Evolutionary conservation across 2,888 invertebrate species (phyloP).

Genomic region (Coenonympha glycerion): DNA sequence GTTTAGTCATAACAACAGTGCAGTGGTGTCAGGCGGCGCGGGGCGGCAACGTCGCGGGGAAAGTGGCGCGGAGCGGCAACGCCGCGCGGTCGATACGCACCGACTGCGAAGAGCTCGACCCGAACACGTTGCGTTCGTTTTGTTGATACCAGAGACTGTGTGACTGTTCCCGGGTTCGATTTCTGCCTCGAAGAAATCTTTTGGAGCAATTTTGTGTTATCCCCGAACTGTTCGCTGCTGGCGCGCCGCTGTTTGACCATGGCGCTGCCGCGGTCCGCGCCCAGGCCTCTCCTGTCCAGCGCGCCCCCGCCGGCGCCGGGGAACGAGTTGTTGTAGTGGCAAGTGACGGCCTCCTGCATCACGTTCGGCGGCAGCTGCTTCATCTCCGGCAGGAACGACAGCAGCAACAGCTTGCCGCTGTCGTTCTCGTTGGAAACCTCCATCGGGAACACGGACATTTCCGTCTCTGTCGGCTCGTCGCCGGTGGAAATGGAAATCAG

Average conservation of each 20-base stretch:
- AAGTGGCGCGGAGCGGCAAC: constrained; percentile 30
- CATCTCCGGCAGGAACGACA: constrained; percentile 67
- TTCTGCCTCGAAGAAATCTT: too few relatives aligned
- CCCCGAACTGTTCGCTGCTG: constrained; percentile 33
- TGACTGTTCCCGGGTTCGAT: too few relatives aligned
- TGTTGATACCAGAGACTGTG: too few relatives aligned
- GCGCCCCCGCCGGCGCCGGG: constrained; percentile 33
- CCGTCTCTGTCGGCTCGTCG: constrained; percentile 42
- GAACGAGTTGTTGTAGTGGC: constrained; percentile 48
- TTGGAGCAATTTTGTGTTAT: too few relatives aligned
- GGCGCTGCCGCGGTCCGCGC: constrained; percentile 15
- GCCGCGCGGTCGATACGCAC: constrained; percentile 15
- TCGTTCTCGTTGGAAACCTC: constrained; percentile 51
- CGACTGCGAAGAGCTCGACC: constrained; percentile 5
- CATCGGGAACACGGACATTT: constrained; percentile 51
- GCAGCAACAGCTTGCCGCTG: constrained; percentile 55
- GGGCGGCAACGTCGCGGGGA: constrained; percentile 57
- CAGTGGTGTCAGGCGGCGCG: constrained; percentile 17
- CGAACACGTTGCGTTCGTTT: constrained; percentile 9
- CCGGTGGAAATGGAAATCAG: constrained; percentile 36
- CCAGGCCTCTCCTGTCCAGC: constrained; percentile 25
- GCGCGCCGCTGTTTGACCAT: constrained; percentile 43
- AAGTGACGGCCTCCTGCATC: constrained; percentile 65
- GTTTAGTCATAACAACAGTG: constrained; percentile 45
- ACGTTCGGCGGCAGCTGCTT: constrained; percentile 55